Conservation (phyloP, 2,113 vertebrate species). For the Sceloporus tristichus region DNA sequence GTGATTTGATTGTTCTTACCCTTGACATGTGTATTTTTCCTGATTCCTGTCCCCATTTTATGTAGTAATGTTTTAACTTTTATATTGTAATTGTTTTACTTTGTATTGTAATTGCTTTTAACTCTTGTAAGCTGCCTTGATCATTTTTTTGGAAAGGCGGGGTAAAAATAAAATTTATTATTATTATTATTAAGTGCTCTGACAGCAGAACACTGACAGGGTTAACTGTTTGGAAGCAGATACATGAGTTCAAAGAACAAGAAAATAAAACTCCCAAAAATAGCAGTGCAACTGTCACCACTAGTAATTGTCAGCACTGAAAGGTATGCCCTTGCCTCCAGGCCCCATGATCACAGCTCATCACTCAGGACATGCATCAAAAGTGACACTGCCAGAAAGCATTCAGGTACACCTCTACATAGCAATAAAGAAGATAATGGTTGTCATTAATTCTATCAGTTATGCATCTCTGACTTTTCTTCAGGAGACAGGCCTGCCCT, state of each 20-base stretch:
- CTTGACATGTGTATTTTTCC: no score
- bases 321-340: constrained; percentile 70
- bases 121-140: no score
- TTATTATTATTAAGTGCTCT: constrained; percentile 1
- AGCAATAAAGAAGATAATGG: constrained; percentile 8
- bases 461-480: background rate
- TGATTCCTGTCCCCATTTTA: no score
- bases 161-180: no score
- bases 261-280: constrained; percentile 74
- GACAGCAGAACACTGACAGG: constrained; percentile 63
- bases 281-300: constrained; percentile 79
- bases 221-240: constrained; percentile 67
- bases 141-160: no score
- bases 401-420: background rate
- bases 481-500: background rate
- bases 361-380: background rate
- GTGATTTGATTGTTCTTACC: no score
- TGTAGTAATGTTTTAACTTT: no score
- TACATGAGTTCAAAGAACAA: constrained; percentile 68
- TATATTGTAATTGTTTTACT: no score
- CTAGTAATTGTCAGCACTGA: constrained; percentile 56
- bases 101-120: no score
- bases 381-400: constrained; percentile 32
- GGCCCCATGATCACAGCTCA: constrained; percentile 54
- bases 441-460: background rate